Conservation (phyloP, 1,140 invertebrate species). For the Onthophagus taurus region DNA sequence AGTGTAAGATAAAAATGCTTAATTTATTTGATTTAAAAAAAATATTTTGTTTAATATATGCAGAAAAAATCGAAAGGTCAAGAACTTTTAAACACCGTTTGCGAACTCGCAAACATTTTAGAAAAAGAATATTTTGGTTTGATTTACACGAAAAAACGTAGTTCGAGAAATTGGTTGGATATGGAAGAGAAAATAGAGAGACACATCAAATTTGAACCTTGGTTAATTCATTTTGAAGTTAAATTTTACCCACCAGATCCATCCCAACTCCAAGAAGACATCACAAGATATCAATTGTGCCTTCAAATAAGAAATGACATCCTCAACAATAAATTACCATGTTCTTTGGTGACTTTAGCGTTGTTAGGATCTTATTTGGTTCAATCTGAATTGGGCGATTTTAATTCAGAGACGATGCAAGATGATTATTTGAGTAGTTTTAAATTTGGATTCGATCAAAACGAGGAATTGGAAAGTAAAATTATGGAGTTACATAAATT, state of each 20-base stretch:
- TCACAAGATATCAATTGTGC: conserved; percentile 94
- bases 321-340: conserved; percentile 81
- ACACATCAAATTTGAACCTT: conserved; percentile 86
- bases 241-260: conserved; percentile 99
- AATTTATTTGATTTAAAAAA: too few species aligned
- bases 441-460: conserved; percentile 84
- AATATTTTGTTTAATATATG: too few species aligned
- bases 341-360: conserved; percentile 93
- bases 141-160: conserved; percentile 71
- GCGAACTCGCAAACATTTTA: conserved; percentile 76
- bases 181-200: conserved; percentile 78
- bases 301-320: conserved; percentile 94
- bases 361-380: conserved; percentile 93
- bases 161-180: conserved; percentile 75
- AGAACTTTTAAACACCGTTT: conserved; percentile 61
- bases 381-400: conserved; percentile 96
- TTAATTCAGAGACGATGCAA: conserved; percentile 71
- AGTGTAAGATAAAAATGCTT: too few species aligned
- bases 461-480: conserved; percentile 81
- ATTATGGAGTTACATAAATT: conserved; percentile 93
- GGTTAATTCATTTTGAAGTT: conserved; percentile 91
- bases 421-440: conserved; percentile 80
- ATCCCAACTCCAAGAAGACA: conserved; percentile 90
- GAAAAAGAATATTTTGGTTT: conserved; percentile 96
- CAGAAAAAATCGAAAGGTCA: neutral